Evolutionary conservation across 2,113 vertebrate species (phyloP).

Genomic region (Microcebus ravelobensis): DNA sequence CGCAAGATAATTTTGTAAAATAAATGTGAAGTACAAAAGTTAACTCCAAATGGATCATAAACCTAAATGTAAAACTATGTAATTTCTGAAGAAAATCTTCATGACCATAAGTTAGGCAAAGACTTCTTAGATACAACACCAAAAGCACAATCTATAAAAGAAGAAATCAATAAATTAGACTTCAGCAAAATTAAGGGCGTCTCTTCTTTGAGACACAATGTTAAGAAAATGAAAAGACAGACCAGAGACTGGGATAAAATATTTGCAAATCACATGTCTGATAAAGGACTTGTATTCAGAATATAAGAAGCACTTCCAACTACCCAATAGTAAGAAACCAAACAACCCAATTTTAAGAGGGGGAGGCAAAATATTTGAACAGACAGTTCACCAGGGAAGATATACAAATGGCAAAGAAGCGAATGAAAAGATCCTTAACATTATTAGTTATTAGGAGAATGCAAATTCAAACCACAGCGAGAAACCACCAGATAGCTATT

Average conservation of each 20-base stretch:
- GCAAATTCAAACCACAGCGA: conserved; percentile 25
- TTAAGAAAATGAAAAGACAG: background rate
- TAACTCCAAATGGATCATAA: background rate
- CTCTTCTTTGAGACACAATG: background rate
- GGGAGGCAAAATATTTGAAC: conserved; percentile 12
- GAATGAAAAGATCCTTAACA: background rate
- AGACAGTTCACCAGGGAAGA: conserved; percentile 17
- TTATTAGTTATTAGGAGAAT: conserved; percentile 33
- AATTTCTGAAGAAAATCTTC: background rate
- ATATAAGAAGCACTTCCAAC: background rate
- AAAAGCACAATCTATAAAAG: background rate
- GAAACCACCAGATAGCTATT: background rate
- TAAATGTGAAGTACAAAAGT: conserved; percentile 7
- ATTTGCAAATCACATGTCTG: background rate
- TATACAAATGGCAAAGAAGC: background rate
- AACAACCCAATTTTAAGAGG: background rate
- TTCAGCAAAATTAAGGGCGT: conserved; percentile 40
- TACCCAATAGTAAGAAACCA: background rate
- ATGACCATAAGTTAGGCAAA: background rate
- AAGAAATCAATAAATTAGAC: background rate
- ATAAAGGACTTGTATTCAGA: background rate
- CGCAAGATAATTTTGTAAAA: conserved; percentile 11
- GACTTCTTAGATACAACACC: background rate
- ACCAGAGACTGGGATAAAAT: background rate
- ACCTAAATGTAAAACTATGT: background rate